Evolutionary conservation across 2,888 invertebrate genomes (phyloP).

Genomic region (Cheiracanthium punctorium): DNA sequence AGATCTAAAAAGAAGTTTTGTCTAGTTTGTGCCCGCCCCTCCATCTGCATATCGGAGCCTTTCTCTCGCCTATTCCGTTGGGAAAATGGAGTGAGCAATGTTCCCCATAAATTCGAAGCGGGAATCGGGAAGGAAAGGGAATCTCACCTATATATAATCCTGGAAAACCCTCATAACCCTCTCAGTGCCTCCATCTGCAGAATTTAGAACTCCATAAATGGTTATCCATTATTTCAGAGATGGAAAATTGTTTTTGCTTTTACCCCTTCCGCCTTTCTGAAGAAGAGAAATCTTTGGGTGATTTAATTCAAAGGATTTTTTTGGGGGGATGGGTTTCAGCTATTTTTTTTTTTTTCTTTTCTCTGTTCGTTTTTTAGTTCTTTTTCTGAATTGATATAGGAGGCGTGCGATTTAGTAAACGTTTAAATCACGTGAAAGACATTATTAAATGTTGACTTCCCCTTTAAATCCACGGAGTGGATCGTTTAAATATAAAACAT

Average conservation of each 20-base stretch:
- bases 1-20: constrained; percentile 7
- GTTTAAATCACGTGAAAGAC: neutral
- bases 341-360: neutral
- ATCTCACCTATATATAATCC: constrained; percentile 39
- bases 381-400: neutral
- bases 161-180: constrained; percentile 30
- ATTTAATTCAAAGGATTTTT: constrained; percentile 3
- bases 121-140: constrained; percentile 32
- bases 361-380: neutral
- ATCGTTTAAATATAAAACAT: neutral
- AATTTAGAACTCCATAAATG: constrained; percentile 56
- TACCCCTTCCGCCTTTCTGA: neutral
- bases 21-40: neutral
- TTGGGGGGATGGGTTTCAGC: neutral
- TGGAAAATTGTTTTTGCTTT: constrained; percentile 45
- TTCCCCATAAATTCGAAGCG: constrained; percentile 8
- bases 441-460: neutral
- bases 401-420: neutral
- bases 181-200: constrained; percentile 17
- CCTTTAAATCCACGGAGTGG: neutral
- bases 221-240: constrained; percentile 44
- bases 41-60: constrained; percentile 7
- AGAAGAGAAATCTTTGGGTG: neutral
- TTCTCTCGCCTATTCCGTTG: constrained; percentile 2
- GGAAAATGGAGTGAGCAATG: constrained; percentile 34